Conservation (phyloP, 1,140 invertebrate species). For the Helicoverpa zea region DNA sequence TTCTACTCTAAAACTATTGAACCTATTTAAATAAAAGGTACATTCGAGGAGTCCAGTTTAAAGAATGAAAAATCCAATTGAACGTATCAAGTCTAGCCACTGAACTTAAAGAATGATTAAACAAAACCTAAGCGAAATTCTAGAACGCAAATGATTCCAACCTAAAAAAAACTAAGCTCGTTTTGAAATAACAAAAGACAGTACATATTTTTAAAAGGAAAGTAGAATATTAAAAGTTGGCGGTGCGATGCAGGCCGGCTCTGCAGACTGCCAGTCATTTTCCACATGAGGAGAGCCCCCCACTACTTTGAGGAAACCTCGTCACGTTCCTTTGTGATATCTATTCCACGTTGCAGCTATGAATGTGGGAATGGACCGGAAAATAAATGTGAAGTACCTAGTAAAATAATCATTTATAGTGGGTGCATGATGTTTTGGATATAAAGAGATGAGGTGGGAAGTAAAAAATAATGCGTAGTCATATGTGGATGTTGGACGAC, state of each 20-base stretch:
- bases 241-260: constrained; percentile 1
- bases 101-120: neutral
- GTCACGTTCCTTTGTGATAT: constrained; percentile 31
- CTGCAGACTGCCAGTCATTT: constrained; percentile 41
- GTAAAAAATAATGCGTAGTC: too few relatives aligned
- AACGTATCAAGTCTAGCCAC: too few relatives aligned
- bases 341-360: constrained; percentile 16
- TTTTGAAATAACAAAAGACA: constrained; percentile 39
- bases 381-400: constrained; percentile 6
- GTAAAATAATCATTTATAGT: neutral
- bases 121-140: neutral
- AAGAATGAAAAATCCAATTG: too few relatives aligned
- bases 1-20: too few relatives aligned
- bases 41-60: too few relatives aligned
- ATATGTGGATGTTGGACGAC: too few relatives aligned
- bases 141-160: neutral
- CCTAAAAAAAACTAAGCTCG: constrained; percentile 19
- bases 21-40: too few relatives aligned
- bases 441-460: neutral
- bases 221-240: constrained; percentile 35
- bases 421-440: neutral
- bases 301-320: constrained; percentile 37
- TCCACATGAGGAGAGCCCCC: constrained; percentile 33
- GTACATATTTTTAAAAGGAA: constrained; percentile 21
- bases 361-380: neutral